Conservation (phyloP, 2,113 vertebrate genomes). For the Orthonyx spaldingii region DNA sequence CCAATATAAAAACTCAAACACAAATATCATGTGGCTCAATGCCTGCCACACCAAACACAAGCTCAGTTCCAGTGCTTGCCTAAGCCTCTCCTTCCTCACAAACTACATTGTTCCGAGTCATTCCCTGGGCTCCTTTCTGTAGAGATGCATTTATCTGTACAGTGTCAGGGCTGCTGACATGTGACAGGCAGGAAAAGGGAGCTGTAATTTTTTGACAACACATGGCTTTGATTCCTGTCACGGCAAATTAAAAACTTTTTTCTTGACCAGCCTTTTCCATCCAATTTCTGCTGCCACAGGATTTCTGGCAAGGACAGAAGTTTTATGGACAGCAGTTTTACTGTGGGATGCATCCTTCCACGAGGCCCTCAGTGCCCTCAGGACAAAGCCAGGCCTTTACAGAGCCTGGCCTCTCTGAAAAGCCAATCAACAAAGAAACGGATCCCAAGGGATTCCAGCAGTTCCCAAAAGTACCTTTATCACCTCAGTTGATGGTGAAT, state of each 20-base stretch:
- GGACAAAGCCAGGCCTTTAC: not conserved
- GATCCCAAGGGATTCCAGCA: not conserved
- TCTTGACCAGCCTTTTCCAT: not conserved
- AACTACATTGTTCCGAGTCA: not conserved
- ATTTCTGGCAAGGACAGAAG: fast-evolving
- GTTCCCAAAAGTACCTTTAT: not conserved
- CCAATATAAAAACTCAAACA: not conserved
- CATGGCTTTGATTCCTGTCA: not conserved
- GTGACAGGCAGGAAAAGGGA: not conserved
- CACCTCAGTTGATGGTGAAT: fast-evolving
- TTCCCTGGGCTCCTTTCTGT: not conserved
- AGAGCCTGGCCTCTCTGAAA: not conserved
- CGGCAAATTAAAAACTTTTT: not conserved
- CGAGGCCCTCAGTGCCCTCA: not conserved
- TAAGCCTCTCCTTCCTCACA: not conserved
- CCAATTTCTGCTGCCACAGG: not conserved
- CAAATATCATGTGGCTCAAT: not conserved
- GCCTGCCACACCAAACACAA: not conserved
- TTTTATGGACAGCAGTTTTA: not conserved
- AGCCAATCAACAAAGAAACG: not conserved
- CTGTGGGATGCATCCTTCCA: fast-evolving
- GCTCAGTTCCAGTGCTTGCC: not conserved
- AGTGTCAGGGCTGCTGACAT: not conserved
- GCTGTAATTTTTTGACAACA: not conserved
- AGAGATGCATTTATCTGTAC: not conserved